Conservation (phyloP, 2,888 invertebrate genomes). For the Drosophila subsilvestris region DNA sequence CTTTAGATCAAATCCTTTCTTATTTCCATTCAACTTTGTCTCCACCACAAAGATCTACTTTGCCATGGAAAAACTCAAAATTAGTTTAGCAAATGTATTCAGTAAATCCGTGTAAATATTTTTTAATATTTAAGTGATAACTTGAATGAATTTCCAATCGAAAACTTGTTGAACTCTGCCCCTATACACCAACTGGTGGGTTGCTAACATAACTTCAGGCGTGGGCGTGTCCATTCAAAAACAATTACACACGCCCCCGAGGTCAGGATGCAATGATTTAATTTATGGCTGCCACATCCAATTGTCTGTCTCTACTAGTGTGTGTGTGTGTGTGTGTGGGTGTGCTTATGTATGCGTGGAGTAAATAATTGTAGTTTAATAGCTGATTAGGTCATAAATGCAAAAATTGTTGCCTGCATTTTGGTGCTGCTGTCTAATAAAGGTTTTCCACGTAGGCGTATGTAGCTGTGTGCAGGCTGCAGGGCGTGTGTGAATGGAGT, state of each 20-base stretch:
- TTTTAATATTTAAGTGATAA: slow-evolving; percentile 45
- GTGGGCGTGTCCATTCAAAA: slow-evolving; percentile 50
- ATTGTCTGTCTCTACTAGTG: background rate
- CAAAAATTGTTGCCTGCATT: slow-evolving; percentile 48
- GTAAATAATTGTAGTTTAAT: slow-evolving; percentile 72
- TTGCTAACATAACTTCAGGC: slow-evolving; percentile 25
- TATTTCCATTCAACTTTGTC: no score
- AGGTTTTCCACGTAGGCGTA: slow-evolving; percentile 41
- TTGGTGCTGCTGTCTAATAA: slow-evolving; percentile 42
- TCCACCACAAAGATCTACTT: no score
- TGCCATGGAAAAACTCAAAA: background rate
- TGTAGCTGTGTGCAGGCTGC: slow-evolving; percentile 12
- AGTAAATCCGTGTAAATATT: slow-evolving; percentile 35
- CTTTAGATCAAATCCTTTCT: background rate
- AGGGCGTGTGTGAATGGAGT: background rate
- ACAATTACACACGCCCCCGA: slow-evolving; percentile 66
- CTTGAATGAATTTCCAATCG: slow-evolving; percentile 53
- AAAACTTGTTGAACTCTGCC: slow-evolving; percentile 54
- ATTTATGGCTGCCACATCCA: slow-evolving; percentile 39
- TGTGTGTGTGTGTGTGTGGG: slow-evolving; percentile 2
- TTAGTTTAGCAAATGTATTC: slow-evolving; percentile 21
- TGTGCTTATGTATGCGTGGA: slow-evolving; percentile 5
- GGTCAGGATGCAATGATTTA: slow-evolving; percentile 68
- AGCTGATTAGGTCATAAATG: slow-evolving; percentile 56
- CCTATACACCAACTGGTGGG: slow-evolving; percentile 8